Evolutionary conservation across 2,113 vertebrate genomes (phyloP).

Genomic region (Brachypteracias leptosomus): DNA sequence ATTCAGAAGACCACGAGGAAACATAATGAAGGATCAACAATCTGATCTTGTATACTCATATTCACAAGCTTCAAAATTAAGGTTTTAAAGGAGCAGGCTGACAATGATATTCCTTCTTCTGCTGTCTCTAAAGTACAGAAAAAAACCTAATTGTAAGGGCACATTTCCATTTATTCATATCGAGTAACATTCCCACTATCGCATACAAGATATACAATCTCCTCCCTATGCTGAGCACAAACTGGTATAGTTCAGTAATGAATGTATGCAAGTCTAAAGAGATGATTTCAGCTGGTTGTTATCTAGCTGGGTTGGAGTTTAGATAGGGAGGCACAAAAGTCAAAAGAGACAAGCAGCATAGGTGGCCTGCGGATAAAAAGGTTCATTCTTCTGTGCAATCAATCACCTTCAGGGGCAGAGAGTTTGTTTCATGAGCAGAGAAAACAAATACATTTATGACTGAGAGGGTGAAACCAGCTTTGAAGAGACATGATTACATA

Average conservation of each 20-base stretch:
- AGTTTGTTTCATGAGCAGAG: background rate
- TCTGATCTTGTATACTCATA: background rate
- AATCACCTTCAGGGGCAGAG: background rate
- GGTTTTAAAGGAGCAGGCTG: background rate
- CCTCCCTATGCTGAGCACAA: background rate
- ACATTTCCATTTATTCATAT: background rate
- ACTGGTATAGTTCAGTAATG: background rate
- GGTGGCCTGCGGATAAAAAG: conserved; percentile 43
- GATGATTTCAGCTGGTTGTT: background rate
- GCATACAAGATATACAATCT: background rate
- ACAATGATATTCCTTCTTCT: background rate
- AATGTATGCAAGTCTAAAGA: background rate
- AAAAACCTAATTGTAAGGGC: background rate
- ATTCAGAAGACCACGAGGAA: background rate
- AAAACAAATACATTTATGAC: conserved; percentile 28
- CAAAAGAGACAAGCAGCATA: conserved; percentile 15
- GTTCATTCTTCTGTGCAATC: conserved; percentile 26
- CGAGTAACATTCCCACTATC: background rate
- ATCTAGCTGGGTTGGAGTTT: conserved; percentile 26
- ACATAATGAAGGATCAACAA: background rate
- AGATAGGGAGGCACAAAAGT: conserved; percentile 7
- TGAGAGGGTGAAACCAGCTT: background rate
- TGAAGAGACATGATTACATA: background rate
- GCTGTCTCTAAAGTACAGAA: background rate
- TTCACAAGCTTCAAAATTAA: background rate